Conservation (phyloP, 2,113 vertebrate species). For the Diphyllodes magnificus region DNA sequence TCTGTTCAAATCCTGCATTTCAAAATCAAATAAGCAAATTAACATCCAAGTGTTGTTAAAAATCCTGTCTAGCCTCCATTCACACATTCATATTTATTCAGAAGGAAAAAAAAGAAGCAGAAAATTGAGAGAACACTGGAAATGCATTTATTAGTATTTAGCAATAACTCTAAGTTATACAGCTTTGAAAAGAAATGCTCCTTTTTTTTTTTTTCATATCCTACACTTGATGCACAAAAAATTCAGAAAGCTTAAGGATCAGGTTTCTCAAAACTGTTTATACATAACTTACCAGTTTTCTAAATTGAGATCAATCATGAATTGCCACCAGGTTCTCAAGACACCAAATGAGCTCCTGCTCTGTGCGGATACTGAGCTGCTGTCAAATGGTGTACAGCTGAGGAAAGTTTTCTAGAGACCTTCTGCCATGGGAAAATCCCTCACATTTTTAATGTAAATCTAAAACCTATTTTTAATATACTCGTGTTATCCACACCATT, state of each 20-base stretch:
- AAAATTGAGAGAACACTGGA: neutral
- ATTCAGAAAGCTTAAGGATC: neutral
- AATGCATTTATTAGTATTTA: neutral
- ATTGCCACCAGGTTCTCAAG: neutral
- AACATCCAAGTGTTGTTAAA: neutral
- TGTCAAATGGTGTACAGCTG: neutral
- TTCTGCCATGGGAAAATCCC: neutral
- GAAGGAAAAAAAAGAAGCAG: neutral
- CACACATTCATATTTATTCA: neutral
- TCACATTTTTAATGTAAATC: neutral
- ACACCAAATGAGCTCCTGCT: neutral
- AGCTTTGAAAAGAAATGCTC: neutral
- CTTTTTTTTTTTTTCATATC: neutral
- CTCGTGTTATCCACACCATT: neutral
- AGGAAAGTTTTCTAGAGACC: neutral
- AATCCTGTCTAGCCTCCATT: neutral
- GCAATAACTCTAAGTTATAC: neutral
- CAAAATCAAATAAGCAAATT: neutral
- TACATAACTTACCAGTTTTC: neutral
- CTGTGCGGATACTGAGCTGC: neutral
- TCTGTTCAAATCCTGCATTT: neutral
- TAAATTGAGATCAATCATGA: neutral
- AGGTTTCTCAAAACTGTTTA: neutral
- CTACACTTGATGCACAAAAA: neutral
- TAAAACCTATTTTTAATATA: conserved; percentile 1